Evolutionary conservation across 2,113 vertebrate species (phyloP).

Genomic region (Tiliqua scincoides): DNA sequence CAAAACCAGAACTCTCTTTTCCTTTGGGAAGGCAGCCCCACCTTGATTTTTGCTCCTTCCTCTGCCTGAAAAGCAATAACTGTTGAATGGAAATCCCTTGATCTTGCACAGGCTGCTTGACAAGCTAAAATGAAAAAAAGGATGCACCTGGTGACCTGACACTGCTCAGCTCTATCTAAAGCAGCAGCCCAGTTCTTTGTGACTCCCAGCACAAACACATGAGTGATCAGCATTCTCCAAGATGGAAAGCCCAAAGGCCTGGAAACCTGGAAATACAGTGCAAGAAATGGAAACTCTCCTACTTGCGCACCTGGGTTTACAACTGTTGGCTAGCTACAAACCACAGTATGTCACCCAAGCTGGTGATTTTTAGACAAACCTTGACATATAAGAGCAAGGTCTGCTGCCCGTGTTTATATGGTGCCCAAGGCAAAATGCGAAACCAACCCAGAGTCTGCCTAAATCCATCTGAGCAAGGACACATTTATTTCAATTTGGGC

Average conservation of each 20-base stretch:
- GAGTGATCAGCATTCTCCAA: not conserved
- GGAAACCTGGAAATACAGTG: not conserved
- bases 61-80: not conserved
- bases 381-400: not conserved
- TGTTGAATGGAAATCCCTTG: not conserved
- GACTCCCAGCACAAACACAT: not conserved
- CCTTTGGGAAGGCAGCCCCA: not conserved
- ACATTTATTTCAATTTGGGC: not conserved
- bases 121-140: not conserved
- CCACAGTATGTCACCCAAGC: not conserved
- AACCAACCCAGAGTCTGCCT: not conserved
- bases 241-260: not conserved
- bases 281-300: not conserved
- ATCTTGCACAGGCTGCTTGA: not conserved
- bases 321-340: not conserved
- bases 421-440: not conserved
- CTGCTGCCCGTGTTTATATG: not conserved
- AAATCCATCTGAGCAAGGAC: not conserved
- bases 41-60: not conserved
- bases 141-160: not conserved
- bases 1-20: not conserved
- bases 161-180: not conserved
- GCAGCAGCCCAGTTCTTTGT: not conserved
- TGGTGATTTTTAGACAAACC: not conserved
- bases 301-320: not conserved